These are phyloP conservation scores for Argyresthia goedartella DNA, from an alignment of 2,888 invertebrate species.

Conservation along the genomic window DNA sequence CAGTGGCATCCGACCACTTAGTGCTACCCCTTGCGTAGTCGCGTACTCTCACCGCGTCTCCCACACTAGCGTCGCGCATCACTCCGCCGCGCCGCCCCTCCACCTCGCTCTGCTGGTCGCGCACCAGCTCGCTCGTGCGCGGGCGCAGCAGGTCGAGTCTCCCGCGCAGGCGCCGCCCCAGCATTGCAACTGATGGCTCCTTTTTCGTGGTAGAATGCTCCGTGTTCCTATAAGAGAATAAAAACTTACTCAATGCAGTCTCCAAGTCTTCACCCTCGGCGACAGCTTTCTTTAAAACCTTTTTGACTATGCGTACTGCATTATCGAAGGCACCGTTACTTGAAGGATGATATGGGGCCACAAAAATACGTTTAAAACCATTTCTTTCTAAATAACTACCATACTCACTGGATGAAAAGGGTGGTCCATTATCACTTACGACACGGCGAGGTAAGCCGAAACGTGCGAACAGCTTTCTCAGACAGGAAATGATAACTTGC, in stretches of 20 bases:
- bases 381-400: no score
- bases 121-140: slow-evolving; percentile 5
- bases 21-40: no score
- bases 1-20: no score
- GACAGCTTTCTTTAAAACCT: slow-evolving; percentile 6
- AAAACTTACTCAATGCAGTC: slow-evolving; percentile 4
- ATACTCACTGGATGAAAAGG: no score
- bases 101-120: slow-evolving; percentile 2
- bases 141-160: slow-evolving; percentile 10
- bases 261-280: no score
- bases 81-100: background rate
- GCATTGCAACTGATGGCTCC: slow-evolving; percentile 6
- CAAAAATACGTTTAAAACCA: slow-evolving; percentile 4
- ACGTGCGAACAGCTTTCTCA: no score
- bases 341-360: background rate
- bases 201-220: slow-evolving; percentile 7
- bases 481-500: no score
- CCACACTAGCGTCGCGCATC: background rate
- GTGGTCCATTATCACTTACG: no score
- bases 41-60: background rate
- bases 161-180: no score
- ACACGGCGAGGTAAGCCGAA: no score
- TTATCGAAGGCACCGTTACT: slow-evolving; percentile 9
- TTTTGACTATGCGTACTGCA: slow-evolving; percentile 5
- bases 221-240: slow-evolving; percentile 7